Evolutionary conservation across 2,113 vertebrate genomes (phyloP).

Genomic region (Oxygymnocypris stewartii): DNA sequence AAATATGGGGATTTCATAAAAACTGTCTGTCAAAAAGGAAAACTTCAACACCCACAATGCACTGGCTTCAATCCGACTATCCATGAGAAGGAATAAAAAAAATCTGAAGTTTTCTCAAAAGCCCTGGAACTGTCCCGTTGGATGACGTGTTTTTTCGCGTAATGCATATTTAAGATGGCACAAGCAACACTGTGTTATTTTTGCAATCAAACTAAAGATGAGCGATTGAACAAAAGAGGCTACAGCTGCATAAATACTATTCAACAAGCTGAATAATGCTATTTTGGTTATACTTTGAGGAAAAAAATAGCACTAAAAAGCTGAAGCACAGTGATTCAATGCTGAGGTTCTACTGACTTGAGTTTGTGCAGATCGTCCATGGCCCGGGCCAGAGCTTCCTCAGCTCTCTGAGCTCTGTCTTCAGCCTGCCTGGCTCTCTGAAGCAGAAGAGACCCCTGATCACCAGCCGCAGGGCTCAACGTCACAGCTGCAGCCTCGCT

Average conservation of each 20-base stretch:
- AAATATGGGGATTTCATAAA: background rate
- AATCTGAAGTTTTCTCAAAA: background rate
- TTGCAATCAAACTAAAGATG: background rate
- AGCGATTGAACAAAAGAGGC: background rate
- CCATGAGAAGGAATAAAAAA: background rate
- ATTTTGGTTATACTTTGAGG: background rate
- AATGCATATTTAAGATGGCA: background rate
- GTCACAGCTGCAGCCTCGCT: conserved; percentile 58
- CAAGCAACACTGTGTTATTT: background rate
- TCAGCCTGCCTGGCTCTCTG: conserved; percentile 78
- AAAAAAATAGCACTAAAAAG: background rate
- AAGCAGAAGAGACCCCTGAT: conserved; percentile 57
- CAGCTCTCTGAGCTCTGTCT: conserved; percentile 76
- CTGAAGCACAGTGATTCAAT: background rate
- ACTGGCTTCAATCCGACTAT: too few relatives aligned
- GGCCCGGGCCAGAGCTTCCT: conserved; percentile 80
- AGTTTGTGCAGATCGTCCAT: conserved; percentile 89
- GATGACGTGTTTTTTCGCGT: background rate
- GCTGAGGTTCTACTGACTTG: conserved; percentile 72
- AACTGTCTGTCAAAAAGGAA: background rate
- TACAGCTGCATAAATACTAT: background rate
- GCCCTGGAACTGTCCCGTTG: background rate
- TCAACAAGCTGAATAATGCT: background rate
- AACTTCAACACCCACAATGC: too few relatives aligned
- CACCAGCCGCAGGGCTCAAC: conserved; percentile 42